Evolutionary conservation across 1,140 invertebrate genomes (phyloP).

Genomic region (Brachystomella parvula): DNA sequence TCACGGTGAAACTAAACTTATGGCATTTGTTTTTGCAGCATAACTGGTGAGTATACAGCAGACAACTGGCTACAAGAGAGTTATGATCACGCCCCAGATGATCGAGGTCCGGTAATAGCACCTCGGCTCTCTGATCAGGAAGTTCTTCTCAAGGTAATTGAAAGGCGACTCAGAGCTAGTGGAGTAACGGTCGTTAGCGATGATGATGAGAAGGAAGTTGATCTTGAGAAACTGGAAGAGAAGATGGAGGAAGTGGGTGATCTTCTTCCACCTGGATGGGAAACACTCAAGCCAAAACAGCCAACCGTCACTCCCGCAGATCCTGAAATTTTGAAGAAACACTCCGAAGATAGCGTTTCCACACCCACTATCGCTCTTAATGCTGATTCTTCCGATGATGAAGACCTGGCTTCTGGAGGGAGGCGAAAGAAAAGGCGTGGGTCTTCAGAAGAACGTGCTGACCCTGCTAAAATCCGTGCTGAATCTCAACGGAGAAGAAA

Average conservation of each 20-base stretch:
- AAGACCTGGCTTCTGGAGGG: too few relatives aligned
- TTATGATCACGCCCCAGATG: not conserved
- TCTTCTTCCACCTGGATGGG: not conserved
- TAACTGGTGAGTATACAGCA: not conserved
- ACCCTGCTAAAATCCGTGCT: too few relatives aligned
- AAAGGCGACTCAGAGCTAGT: not conserved
- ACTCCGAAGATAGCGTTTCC: too few relatives aligned
- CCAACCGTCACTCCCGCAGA: not conserved
- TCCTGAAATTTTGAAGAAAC: not conserved
- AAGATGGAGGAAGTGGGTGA: not conserved
- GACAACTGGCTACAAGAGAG: not conserved
- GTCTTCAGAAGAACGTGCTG: too few relatives aligned
- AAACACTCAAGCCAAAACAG: not conserved
- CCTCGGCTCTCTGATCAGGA: not conserved
- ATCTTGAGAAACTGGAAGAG: not conserved
- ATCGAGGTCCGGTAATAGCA: not conserved
- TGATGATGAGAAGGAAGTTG: not conserved
- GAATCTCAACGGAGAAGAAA: too few relatives aligned
- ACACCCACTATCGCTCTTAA: too few relatives aligned
- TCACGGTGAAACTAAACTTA: not conserved
- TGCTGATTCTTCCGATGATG: too few relatives aligned
- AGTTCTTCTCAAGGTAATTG: not conserved
- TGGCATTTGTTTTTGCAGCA: not conserved
- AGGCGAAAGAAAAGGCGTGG: too few relatives aligned
- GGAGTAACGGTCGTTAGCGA: not conserved